Percentiles rank a stretch among this genome's conserved stretches.
phyloP scores from a whole-genome alignment of 2,113 vertebrate species.

The rabbit (Oryctolagus cuniculus) region DNA sequence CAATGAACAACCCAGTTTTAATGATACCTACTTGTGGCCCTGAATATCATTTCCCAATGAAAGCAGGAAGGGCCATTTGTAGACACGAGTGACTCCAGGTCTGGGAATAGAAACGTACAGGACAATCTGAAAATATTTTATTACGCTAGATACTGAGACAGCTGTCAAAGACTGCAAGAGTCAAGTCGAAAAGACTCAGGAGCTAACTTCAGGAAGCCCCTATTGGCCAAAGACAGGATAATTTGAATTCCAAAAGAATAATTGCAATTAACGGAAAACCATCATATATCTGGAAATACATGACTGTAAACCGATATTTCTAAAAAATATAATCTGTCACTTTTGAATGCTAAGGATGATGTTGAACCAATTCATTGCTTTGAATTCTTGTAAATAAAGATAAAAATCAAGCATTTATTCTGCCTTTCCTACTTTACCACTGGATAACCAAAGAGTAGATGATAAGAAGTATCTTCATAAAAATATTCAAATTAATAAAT shows the following conservation, averaged over 20 bases:
- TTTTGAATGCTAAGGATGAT: background rate
- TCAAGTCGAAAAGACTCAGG: background rate
- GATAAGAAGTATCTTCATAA: constrained; percentile 22
- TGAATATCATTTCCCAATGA: background rate
- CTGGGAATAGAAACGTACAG: background rate
- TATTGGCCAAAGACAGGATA: background rate
- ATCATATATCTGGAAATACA: constrained; percentile 31
- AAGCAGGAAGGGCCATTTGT: background rate
- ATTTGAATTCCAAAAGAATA: constrained; percentile 24
- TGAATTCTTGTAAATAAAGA: constrained; percentile 14
- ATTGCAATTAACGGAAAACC: constrained; percentile 34
- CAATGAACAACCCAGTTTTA: background rate
- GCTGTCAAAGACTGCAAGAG: background rate
- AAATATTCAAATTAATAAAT: no score
- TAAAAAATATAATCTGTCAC: background rate
- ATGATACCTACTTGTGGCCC: background rate
- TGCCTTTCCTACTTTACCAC: background rate
- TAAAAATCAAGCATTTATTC: no score
- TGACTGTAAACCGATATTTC: background rate
- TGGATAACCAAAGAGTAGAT: constrained; percentile 14
- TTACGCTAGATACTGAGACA: background rate
- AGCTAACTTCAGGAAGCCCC: background rate
- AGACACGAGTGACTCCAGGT: background rate
- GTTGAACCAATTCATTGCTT: background rate
- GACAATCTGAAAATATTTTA: background rate